A percentile compares a stretch with the other conserved stretches of the same genome.
These are phyloP conservation scores for Eonycteris spelaea DNA, from an alignment of 2,113 vertebrate species.

Conservation along the genomic window DNA sequence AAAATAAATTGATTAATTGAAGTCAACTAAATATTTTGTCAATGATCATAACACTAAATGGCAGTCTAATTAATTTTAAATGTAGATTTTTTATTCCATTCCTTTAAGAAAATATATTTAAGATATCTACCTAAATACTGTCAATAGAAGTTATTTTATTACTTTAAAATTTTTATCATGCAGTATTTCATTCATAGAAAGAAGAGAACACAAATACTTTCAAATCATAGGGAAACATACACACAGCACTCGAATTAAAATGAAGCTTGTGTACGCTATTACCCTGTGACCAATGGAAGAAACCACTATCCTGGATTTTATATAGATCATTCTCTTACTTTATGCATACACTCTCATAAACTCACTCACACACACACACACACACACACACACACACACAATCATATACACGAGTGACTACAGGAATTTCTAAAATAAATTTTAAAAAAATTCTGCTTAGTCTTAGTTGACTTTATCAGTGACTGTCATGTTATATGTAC, in stretches of 20 bases:
- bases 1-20: neutral
- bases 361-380: neutral
- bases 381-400: neutral
- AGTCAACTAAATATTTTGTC: neutral
- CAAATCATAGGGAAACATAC: neutral
- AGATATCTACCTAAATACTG: neutral
- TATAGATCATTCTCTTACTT: neutral
- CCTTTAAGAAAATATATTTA: neutral
- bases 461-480: neutral
- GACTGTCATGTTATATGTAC: neutral
- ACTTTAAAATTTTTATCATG: neutral
- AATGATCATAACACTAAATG: neutral
- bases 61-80: neutral
- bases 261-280: neutral
- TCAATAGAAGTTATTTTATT: neutral
- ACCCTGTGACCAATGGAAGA: neutral
- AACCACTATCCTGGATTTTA: neutral
- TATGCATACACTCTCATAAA: neutral
- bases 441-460: neutral
- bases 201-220: neutral
- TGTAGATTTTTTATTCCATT: neutral
- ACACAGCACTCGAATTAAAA: neutral
- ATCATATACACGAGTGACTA: neutral
- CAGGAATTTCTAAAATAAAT: neutral
- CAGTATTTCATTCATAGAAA: neutral